phyloP scores from a whole-genome alignment of 2,888 invertebrate species.

The Chloroclystis v-ata region DNA sequence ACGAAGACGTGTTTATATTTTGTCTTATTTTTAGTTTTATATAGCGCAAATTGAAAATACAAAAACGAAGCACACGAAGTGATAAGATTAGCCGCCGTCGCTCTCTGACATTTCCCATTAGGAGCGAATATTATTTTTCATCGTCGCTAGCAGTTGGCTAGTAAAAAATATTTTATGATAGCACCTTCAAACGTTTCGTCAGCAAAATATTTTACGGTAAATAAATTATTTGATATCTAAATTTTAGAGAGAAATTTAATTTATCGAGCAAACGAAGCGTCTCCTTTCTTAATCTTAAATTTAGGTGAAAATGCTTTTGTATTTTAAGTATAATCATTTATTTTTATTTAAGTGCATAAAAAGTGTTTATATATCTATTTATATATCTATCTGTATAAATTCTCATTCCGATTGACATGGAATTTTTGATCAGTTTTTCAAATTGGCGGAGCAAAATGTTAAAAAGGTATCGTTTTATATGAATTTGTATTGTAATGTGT shows the following conservation, averaged over 20 bases:
- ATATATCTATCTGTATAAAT: no score
- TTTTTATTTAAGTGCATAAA: no score
- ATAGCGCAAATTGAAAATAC: constrained; percentile 1
- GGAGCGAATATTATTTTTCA: constrained; percentile 3
- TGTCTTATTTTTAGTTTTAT: not conserved
- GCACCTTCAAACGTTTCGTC: not conserved
- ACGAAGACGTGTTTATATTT: not conserved
- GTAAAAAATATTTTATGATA: not conserved
- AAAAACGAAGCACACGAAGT: constrained; percentile 9
- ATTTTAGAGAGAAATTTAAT: not conserved
- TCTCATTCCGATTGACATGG: no score
- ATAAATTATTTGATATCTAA: not conserved
- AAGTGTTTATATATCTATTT: no score
- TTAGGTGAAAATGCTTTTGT: no score
- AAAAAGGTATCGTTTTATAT: no score
- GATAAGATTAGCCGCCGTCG: constrained; percentile 8
- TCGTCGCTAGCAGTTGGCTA: not conserved
- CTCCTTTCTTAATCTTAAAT: no score
- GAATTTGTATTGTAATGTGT: no score
- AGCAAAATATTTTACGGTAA: not conserved
- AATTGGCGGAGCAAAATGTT: no score
- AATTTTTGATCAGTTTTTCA: no score
- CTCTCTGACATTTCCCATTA: constrained; percentile 13
- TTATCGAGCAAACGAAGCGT: no score
- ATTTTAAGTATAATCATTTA: no score